phyloP scores from a whole-genome alignment of 37 sponge, comb jelly and placozoan species.

The Eunapius fragilis region DNA sequence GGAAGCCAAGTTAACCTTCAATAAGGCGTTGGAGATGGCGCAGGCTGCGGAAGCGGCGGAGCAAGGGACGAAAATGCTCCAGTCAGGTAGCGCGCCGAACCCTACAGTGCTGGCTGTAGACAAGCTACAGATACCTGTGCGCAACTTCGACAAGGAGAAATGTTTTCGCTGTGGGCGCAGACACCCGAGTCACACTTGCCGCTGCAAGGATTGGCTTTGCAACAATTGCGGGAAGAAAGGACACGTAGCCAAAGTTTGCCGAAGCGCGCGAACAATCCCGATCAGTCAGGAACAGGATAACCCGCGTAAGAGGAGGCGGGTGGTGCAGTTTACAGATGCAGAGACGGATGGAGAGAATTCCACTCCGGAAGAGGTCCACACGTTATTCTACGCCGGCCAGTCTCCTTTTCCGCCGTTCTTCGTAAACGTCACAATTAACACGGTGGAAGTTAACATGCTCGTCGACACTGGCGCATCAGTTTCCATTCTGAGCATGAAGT shows the following conservation, averaged over 20 bases:
- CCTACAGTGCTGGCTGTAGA: not conserved
- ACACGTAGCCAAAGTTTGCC: not conserved
- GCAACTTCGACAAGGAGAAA: not conserved
- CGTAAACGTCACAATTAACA: not conserved
- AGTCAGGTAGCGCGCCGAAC: not conserved
- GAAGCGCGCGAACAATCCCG: not conserved
- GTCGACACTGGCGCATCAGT: constrained; percentile 27
- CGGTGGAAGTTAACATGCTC: not conserved
- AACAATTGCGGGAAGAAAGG: not conserved
- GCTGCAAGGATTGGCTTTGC: not conserved
- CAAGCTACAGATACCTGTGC: not conserved
- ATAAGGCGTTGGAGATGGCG: constrained; percentile 13
- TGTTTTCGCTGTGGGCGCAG: not conserved
- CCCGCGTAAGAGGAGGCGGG: not conserved
- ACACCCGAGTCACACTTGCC: not conserved
- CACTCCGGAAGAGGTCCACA: not conserved
- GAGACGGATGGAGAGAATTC: not conserved
- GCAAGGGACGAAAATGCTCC: constrained; percentile 1
- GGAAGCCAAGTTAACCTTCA: constrained; percentile 13
- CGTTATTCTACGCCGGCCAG: not conserved
- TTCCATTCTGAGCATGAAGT: not conserved
- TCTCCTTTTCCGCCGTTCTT: not conserved
- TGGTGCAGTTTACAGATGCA: not conserved
- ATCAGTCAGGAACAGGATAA: not conserved
- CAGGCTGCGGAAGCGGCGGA: constrained; percentile 26